These are phyloP conservation scores for Leistus spinibarbis DNA, from an alignment of 2,888 invertebrate species.

Conservation along the genomic window DNA sequence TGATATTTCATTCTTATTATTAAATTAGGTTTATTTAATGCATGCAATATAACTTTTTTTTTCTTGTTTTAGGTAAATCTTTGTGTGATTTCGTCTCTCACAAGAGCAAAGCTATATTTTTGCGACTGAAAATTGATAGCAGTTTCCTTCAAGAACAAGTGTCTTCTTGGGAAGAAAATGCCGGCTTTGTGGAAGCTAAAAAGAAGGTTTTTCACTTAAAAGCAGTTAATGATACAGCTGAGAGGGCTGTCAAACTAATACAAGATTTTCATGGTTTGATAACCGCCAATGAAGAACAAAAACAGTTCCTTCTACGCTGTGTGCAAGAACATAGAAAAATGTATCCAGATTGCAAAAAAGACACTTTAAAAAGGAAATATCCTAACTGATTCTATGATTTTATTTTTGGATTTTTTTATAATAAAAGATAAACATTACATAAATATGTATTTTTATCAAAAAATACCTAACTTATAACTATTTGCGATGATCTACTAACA, in stretches of 20 bases:
- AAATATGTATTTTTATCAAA: too few relatives aligned
- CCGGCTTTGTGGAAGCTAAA: conserved; percentile 40
- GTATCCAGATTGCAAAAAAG: conserved; percentile 5
- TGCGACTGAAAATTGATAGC: conserved; percentile 32
- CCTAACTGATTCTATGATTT: too few relatives aligned
- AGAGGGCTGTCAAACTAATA: conserved; percentile 39
- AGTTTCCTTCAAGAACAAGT: conserved; percentile 27
- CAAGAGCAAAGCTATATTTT: conserved; percentile 31
- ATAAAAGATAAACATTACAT: too few relatives aligned
- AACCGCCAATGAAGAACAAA: conserved; percentile 44
- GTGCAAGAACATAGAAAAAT: conserved; percentile 2
- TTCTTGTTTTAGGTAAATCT: conserved; percentile 29
- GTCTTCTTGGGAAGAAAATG: conserved; percentile 39
- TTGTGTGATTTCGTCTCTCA: conserved; percentile 24
- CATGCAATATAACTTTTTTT: conserved; percentile 6
- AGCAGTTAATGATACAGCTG: conserved; percentile 41
- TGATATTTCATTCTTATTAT: conserved; percentile 6
- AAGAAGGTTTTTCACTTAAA: conserved; percentile 40
- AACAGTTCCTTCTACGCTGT: conserved; percentile 35
- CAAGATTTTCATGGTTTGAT: conserved; percentile 43
- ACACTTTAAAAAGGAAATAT: neutral
- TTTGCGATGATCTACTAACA: too few relatives aligned
- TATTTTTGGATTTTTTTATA: too few relatives aligned
- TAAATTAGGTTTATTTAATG: conserved; percentile 10
- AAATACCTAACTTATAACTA: too few relatives aligned